Base-by-base conservation (phyloP, 2,113 vertebrate species). In the Passer montanus region DNA sequence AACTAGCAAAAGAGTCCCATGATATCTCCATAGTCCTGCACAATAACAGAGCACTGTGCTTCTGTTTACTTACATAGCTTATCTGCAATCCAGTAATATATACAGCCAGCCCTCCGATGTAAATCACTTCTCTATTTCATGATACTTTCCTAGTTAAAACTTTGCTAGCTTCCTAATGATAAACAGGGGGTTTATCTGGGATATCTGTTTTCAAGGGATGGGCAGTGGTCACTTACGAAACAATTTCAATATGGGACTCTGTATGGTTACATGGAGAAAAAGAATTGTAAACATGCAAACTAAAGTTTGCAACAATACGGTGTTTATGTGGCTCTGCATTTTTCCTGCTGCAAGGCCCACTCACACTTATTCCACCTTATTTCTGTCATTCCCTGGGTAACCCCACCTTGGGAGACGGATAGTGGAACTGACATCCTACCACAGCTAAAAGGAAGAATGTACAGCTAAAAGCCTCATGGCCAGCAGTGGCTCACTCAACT, bases 51-150 rank as follows among this genome's bases (percentile, higher is more conserved):
- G 62, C 80, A 9, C 78, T 75, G 73, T 0, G 41, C 82, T 95
- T 95, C 53, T 95, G 93, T 95, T 96, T 97, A 95, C 82, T 94
- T 94, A 95, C 93, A 97, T 22, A 92, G 84, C 70, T 96, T 97
- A 96, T 97, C 86, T 95, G 56, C 90, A 84, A 79, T 30, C 87
- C 75, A 18, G 9, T 76, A 70, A 84, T 85, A 85, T 90, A 91
- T 27, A 93, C 74, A 95, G 79, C 6, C 69, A 78, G 50, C 24
- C 68, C 47, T 74, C 70, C 35, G 77, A 92, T 87, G 87, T 87
- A 95, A 94, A 95, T 96, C 72, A 85, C 74, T 80, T 22, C 79
- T 17, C 88, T 93, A 73, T 37, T 79, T 84, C 89, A 85, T 16
- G 70, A 44, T 69, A 83, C 33, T 63, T 79, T 80, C 56, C 84